phyloP scores from a whole-genome alignment of 2,797 vertebrate genomes.

The Coluber constrictor region DNA sequence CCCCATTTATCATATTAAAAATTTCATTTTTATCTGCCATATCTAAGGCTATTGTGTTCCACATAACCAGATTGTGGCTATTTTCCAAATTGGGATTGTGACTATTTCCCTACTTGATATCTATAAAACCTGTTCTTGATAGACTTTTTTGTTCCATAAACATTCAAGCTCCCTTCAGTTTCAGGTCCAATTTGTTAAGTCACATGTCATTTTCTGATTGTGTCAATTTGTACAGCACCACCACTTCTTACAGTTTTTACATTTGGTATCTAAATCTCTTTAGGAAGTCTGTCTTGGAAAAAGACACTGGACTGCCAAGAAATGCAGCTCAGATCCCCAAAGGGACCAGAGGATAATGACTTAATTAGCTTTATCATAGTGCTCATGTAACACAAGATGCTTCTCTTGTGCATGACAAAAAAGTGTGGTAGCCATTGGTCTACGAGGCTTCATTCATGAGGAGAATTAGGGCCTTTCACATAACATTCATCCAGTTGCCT shows the following conservation, averaged over 20 bases:
- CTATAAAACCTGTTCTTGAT: neutral
- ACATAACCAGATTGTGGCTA: neutral
- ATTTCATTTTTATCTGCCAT: neutral
- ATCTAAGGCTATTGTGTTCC: neutral
- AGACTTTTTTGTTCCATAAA: neutral
- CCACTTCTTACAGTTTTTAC: conserved; percentile 30
- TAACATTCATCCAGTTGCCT: neutral
- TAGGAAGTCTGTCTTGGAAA: conserved; percentile 58
- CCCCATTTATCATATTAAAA: neutral
- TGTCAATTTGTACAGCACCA: neutral
- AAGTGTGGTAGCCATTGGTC: neutral
- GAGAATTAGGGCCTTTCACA: neutral
- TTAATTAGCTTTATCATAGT: conserved; percentile 29
- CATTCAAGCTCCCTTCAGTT: neutral
- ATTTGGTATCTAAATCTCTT: conserved; percentile 30
- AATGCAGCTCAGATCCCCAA: conserved; percentile 46
- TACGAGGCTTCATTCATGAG: neutral
- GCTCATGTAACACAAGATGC: neutral
- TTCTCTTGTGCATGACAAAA: neutral
- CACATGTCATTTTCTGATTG: conserved; percentile 47
- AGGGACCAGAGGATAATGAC: conserved; percentile 40
- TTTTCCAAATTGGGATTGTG: neutral
- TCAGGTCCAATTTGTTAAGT: neutral
- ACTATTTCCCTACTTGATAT: neutral
- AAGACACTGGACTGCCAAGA: conserved; percentile 49